Conservation (phyloP, 2,113 vertebrate species). For the Psettodes erumei region DNA sequence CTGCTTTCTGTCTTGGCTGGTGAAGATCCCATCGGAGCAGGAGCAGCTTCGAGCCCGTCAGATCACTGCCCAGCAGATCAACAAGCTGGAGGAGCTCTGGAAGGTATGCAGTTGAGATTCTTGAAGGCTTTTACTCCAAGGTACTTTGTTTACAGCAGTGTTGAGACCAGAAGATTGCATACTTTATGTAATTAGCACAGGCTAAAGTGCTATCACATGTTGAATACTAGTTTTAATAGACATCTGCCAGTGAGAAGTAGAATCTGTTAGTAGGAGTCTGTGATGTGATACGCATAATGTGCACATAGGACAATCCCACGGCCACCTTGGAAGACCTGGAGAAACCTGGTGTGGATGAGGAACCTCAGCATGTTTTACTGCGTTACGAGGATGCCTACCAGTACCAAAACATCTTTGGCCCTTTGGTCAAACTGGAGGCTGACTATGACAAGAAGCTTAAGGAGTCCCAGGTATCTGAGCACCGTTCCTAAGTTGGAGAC, state of each 20-base stretch:
- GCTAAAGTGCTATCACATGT: background rate
- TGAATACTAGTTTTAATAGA: background rate
- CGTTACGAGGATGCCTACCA: conserved; percentile 98
- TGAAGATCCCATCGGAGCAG: conserved; percentile 98
- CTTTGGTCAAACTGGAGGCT: conserved; percentile 97
- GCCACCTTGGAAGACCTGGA: conserved; percentile 97
- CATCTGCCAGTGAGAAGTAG: background rate
- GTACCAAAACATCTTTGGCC: conserved; percentile 99
- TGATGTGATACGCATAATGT: background rate
- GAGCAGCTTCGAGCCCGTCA: conserved; percentile 95
- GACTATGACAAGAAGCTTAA: conserved; percentile 99
- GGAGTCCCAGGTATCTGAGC: conserved; percentile 91
- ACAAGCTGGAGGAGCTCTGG: conserved; percentile 98
- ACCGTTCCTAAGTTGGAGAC: background rate
- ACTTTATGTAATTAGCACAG: background rate
- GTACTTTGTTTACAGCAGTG: background rate
- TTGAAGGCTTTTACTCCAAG: background rate
- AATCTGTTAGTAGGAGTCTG: background rate
- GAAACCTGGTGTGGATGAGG: conserved; percentile 97
- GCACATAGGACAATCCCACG: conserved; percentile 91
- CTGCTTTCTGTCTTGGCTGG: conserved; percentile 98
- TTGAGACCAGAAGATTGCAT: background rate
- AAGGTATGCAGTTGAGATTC: conserved; percentile 82
- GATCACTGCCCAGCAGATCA: conserved; percentile 98
- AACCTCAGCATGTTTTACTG: conserved; percentile 96